Percentiles rank a stretch among this genome's conserved stretches.
phyloP scores from a whole-genome alignment of 2,113 vertebrate species.

The Malurus melanocephalus region DNA sequence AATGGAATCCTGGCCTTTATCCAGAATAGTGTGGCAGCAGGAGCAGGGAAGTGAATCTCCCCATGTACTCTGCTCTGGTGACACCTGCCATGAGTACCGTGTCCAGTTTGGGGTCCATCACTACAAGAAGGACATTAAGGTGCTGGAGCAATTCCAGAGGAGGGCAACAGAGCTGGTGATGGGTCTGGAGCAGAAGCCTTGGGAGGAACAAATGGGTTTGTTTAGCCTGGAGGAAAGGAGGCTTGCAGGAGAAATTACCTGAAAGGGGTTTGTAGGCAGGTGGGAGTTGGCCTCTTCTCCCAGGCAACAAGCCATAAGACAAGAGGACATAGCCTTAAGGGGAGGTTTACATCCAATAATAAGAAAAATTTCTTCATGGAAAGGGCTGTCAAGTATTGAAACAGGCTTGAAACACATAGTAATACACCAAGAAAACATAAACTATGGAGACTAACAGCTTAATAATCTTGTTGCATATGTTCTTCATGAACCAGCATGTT shows the following conservation, averaged over 20 bases:
- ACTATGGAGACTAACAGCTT: neutral
- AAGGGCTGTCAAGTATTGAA: neutral
- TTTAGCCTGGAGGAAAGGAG: neutral
- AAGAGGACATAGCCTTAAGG: neutral
- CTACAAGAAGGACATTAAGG: neutral
- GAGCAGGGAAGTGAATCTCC: fast-evolving
- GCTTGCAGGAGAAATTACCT: neutral
- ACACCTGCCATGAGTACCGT: fast-evolving
- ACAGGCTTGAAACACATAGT: neutral
- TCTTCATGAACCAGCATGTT: neutral
- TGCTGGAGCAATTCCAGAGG: fast-evolving
- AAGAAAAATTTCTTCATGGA: neutral
- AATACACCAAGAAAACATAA: neutral
- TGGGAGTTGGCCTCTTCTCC: neutral
- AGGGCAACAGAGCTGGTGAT: neutral
- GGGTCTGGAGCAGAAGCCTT: neutral
- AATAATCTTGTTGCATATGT: slow-evolving; percentile 14
- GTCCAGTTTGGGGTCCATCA: neutral
- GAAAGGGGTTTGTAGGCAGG: neutral
- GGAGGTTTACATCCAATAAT: neutral
- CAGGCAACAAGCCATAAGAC: neutral
- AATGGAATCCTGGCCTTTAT: neutral
- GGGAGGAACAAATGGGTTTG: neutral
- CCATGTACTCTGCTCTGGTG: fast-evolving
- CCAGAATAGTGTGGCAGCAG: neutral